Evolutionary conservation across 1,140 invertebrate species (phyloP), one percentile per base, ranked within the genome.

Genomic region (Aphelenchoides fujianensis): DNA sequence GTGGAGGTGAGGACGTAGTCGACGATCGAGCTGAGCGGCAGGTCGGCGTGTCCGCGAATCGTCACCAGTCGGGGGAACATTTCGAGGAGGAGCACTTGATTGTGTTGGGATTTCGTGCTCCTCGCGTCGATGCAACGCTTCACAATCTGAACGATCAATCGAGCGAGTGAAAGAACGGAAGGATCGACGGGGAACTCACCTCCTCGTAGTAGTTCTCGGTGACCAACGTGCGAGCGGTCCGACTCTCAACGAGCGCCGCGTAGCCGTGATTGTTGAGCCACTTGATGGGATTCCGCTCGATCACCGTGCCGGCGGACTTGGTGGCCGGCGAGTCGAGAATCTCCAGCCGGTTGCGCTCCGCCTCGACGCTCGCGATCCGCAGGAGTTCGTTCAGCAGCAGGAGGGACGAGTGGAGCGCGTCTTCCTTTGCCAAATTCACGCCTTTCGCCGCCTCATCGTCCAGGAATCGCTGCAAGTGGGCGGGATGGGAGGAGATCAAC

Each of bases 341-440:
- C 61, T 85, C 83, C 1, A 94, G 83, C 74, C 93, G 92, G 71
- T 74, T 75, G 74, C 87, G 85, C 81, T 88, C 95, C 90, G 93
- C 95, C 55, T 90, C 88, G 1, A 91, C 89, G 86, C 97, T 95
- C 55, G 92, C 92, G 82, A 93, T 95, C 72, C 95, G 87, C 1
- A 98, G 86, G 0, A 99, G 86, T 85, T 98, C 96, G 87, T 97
- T 97, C 1, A 97, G 86, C 12, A 98, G 92, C 12, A 98, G 87
- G 0, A 98, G 86, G 0, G 92, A 92, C 12, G 94, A 94, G 85
- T 98, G 95, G 30, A 94, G 90, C 83, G 91, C 88, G 84, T 98
- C 95, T 80, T 98, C 95, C 75, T 89, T 89, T 3, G 90, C 28
- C 28, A 80, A 35, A 16, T 54, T 91, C n/a, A n/a, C n/a, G n/a